Conservation (phyloP, 2,888 invertebrate genomes). For the Electrophaes corylata region DNA sequence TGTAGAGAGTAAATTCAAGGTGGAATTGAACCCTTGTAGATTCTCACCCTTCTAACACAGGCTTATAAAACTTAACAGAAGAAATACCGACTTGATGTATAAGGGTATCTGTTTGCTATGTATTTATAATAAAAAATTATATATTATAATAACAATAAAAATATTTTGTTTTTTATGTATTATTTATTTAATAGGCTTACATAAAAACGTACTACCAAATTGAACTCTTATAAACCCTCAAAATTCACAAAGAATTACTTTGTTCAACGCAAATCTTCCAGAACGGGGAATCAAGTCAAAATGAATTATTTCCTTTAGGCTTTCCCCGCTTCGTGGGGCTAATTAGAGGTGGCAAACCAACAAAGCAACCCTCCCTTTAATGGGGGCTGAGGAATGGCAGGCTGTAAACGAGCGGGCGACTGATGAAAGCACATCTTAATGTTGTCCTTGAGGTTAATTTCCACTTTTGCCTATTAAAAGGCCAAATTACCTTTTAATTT, state of each 20-base stretch:
- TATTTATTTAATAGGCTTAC: background rate
- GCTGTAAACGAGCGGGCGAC: slow-evolving; percentile 5
- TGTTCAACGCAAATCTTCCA: slow-evolving; percentile 7
- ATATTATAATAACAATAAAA: too few species aligned
- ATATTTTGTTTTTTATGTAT: too few species aligned
- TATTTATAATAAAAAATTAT: too few species aligned
- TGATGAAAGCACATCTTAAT: slow-evolving; percentile 13
- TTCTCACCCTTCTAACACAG: too few species aligned
- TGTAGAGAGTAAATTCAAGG: too few species aligned
- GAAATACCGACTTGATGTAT: too few species aligned
- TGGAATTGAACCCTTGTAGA: too few species aligned
- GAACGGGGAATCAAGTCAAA: slow-evolving; percentile 46
- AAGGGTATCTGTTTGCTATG: too few species aligned
- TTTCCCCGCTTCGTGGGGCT: slow-evolving; percentile 56
- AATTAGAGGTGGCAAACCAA: slow-evolving; percentile 52
- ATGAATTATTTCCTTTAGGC: slow-evolving; percentile 52
- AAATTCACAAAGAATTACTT: background rate
- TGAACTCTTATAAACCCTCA: background rate
- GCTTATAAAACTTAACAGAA: too few species aligned
- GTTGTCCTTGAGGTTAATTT: background rate
- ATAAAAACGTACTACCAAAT: background rate
- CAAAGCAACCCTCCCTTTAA: slow-evolving; percentile 17
- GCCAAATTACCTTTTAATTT: too few species aligned
- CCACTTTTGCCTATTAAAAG: too few species aligned
- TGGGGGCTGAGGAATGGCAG: slow-evolving; percentile 6